Base-by-base conservation (phyloP, 2,113 vertebrate species). In the Pholis gunnellus region DNA sequence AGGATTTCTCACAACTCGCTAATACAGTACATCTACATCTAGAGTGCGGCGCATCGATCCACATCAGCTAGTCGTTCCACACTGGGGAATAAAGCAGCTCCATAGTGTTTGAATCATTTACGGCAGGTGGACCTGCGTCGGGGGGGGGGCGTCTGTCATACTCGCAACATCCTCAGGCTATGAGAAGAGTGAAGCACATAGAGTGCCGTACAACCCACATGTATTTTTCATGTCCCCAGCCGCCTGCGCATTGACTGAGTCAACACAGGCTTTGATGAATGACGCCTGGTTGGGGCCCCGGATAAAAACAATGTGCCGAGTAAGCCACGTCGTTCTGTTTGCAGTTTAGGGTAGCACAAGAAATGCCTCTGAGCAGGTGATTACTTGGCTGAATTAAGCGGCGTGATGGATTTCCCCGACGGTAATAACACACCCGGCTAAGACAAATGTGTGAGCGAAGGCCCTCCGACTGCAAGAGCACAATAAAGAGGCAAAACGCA, bases 351-450 rank as follows among this genome's bases (percentile, higher is more conserved):
- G 72, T 83, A 83, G 74, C 71, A 61, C 42, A 38, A 82, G 81
- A 74, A 90, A 92, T 79, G 72, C 87, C 81, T 88, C 40, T 72
- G 76, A 90, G 90, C 77, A 77, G 85, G 87, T 88, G 86, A 92
- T 91, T 91, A 90, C 79, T 77, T 25, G 82, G 81, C 77, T 74
- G 87, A 86, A 89, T 87, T 88, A 88, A 84, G 77, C 44, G n/a
- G 64, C 13, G 36, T 85, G 87, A 88, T 92, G 79, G 86, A 91
- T 92, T 84, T 82, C 52, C 86, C 73, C 67, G 2, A 76, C 75
- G 86, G 88, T 77, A 87, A 90, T 89, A 89, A 85, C 78, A 71
- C 75, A 57, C n/a, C 57, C 61, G 68, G 57, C 77, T 60, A 78
- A 87, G 85, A 90, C 77, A 83, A 89, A 92, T 88, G 79, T 73